Conservation (phyloP, 2,797 vertebrate genomes). For the Moxostoma hubbsi region DNA sequence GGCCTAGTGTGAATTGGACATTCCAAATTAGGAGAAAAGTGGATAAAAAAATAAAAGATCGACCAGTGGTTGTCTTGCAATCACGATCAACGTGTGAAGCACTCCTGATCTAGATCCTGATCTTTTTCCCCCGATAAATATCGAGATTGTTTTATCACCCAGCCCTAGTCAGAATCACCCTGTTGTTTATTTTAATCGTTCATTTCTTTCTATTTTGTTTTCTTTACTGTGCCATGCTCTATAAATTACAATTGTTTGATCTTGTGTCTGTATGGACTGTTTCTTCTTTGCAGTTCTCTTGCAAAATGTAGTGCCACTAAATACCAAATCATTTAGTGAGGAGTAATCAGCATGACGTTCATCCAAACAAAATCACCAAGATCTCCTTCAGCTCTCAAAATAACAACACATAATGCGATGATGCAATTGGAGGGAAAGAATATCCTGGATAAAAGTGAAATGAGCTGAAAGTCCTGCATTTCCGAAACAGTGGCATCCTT, state of each 20-base stretch:
- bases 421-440: constrained; percentile 48
- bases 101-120: too few species aligned
- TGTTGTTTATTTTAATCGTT: background rate
- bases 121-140: too few species aligned
- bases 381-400: constrained; percentile 46
- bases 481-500: constrained; percentile 48
- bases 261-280: constrained; percentile 30
- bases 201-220: constrained; percentile 11
- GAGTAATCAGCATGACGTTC: constrained; percentile 54
- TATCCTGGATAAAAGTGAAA: constrained; percentile 38
- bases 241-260: constrained; percentile 36
- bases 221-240: constrained; percentile 23
- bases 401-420: constrained; percentile 40
- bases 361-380: constrained; percentile 43
- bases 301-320: constrained; percentile 40
- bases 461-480: constrained; percentile 31
- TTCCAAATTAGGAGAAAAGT: too few species aligned
- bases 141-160: too few species aligned
- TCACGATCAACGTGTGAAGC: too few species aligned
- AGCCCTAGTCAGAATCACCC: too few species aligned
- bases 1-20: too few species aligned
- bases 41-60: too few species aligned
- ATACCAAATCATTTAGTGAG: constrained; percentile 43
- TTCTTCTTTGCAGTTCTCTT: constrained; percentile 30
- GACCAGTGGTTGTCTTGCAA: too few species aligned